Percentiles rank a stretch among this genome's conserved stretches.
Evolutionary conservation across 2,113 vertebrate species (phyloP).

Genomic region (Rafetus swinhoei): DNA sequence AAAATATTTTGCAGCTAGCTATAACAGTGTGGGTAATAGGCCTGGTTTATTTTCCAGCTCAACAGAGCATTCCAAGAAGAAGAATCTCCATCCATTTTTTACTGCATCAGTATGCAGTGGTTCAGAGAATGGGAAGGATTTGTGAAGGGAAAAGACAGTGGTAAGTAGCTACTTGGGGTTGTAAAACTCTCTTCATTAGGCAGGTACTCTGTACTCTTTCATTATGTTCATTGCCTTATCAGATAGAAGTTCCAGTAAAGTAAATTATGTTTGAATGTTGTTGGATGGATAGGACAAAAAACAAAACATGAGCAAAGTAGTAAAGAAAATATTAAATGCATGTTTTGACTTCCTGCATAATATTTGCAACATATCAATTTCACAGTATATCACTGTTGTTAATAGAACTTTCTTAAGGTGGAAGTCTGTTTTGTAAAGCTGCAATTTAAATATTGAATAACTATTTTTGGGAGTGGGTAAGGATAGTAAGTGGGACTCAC

Average conservation of each 20-base stretch:
- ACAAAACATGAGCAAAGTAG: not conserved
- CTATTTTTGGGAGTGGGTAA: not conserved
- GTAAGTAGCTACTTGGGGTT: conserved; percentile 78
- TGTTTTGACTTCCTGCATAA: not conserved
- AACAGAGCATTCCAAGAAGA: conserved; percentile 99
- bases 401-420: not conserved
- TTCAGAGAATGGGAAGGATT: conserved; percentile 99
- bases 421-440: not conserved
- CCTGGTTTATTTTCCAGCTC: conserved; percentile 78
- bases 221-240: not conserved
- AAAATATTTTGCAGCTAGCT: not conserved
- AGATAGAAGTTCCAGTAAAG: not conserved
- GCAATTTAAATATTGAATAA: not conserved
- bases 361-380: not conserved
- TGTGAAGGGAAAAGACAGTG: conserved; percentile 97
- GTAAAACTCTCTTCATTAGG: not conserved
- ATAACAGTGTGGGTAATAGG: not conserved
- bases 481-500: conserved; percentile 8
- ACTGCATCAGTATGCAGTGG: conserved; percentile 99
- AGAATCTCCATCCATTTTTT: conserved; percentile 94
- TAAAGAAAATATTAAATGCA: not conserved
- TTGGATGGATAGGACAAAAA: not conserved
- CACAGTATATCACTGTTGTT: not conserved
- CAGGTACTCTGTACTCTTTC: not conserved
- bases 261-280: not conserved